A percentile compares a stretch with the other conserved stretches of the same genome.
These are phyloP conservation scores for Tragulus kanchil DNA, from an alignment of 2,113 vertebrate species.

Conservation along the genomic window DNA sequence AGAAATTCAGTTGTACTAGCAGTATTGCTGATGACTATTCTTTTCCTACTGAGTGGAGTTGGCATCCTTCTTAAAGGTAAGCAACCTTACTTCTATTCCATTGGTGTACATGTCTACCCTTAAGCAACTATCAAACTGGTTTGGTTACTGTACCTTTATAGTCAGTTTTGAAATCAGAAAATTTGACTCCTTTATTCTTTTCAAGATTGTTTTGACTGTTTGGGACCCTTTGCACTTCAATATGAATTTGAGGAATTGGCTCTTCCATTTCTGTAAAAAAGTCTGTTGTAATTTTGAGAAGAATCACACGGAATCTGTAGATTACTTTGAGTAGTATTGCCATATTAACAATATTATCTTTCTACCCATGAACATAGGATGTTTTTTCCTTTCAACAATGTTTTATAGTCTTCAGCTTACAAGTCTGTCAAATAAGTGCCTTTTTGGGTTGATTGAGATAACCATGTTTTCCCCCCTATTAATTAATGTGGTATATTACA, in stretches of 20 bases:
- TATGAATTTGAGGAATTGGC: not conserved
- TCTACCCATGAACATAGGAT: not conserved
- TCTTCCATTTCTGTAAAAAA: not conserved
- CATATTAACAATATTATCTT: not conserved
- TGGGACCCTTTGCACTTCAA: not conserved
- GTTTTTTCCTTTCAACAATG: not conserved
- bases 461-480: not conserved
- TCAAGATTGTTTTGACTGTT: not conserved
- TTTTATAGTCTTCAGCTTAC: not conserved
- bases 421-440: not conserved
- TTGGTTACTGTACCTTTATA: not conserved
- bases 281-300: not conserved
- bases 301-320: not conserved
- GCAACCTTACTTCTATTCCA: not conserved
- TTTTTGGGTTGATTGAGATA: not conserved
- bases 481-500: not conserved
- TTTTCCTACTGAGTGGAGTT: not conserved
- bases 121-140: not conserved
- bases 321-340: not conserved
- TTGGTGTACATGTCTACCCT: not conserved
- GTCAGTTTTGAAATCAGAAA: not conserved
- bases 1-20: not conserved
- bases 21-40: not conserved
- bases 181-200: not conserved
- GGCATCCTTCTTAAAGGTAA: not conserved